A percentile compares a stretch with the other conserved stretches of the same genome.
These are phyloP conservation scores for Carassius carassius DNA, from an alignment of 2,113 vertebrate species.

Conservation along the genomic window DNA sequence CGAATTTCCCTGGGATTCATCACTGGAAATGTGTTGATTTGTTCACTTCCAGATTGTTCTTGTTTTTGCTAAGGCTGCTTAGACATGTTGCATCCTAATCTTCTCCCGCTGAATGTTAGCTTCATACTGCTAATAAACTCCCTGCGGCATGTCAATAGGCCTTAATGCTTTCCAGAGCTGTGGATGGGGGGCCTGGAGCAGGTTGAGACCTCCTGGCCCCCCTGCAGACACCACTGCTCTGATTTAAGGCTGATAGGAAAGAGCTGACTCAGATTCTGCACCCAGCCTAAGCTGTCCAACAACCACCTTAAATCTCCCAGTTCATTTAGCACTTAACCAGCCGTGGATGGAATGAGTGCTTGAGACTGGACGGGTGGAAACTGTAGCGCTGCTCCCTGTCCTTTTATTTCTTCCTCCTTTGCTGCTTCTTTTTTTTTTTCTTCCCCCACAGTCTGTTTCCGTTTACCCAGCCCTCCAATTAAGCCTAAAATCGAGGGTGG, in stretches of 20 bases:
- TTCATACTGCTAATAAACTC: slow-evolving; percentile 47
- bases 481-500: neutral
- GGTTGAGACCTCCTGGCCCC: slow-evolving; percentile 5
- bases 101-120: neutral
- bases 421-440: neutral
- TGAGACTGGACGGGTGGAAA: slow-evolving; percentile 43
- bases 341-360: slow-evolving; percentile 42
- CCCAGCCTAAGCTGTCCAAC: slow-evolving; percentile 42
- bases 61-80: slow-evolving; percentile 2
- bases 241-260: slow-evolving; percentile 56
- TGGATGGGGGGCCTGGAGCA: slow-evolving; percentile 32
- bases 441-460: slow-evolving; percentile 22
- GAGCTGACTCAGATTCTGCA: slow-evolving; percentile 28
- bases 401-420: slow-evolving; percentile 27
- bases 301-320: slow-evolving; percentile 58
- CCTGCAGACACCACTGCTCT: neutral
- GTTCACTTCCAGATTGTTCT: slow-evolving; percentile 15
- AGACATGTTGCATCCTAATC: slow-evolving; percentile 16
- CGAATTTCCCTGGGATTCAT: neutral
- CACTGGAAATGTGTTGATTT: slow-evolving; percentile 13
- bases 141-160: slow-evolving; percentile 35
- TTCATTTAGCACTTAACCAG: slow-evolving; percentile 57
- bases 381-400: neutral
- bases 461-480: slow-evolving; percentile 20
- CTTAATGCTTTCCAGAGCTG: slow-evolving; percentile 52